These are phyloP conservation scores for Rhinichthys klamathensis DNA, from an alignment of 2,113 vertebrate genomes.

Conservation along the genomic window DNA sequence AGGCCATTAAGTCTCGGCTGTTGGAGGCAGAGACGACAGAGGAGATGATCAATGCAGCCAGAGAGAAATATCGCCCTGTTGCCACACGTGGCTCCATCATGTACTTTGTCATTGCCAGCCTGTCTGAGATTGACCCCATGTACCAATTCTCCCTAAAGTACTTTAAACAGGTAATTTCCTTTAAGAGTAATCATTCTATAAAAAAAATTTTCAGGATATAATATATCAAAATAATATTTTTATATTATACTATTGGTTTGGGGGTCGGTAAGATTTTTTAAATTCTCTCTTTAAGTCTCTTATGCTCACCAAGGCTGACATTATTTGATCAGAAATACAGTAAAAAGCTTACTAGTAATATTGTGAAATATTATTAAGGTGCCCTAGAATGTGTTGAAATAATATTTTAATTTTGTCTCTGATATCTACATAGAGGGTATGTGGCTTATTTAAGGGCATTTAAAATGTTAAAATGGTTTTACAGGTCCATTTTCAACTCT, in stretches of 20 bases:
- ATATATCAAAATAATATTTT: not conserved
- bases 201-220: not conserved
- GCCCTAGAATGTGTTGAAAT: too few relatives aligned
- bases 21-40: constrained; percentile 80
- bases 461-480: too few relatives aligned
- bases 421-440: too few relatives aligned
- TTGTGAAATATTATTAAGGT: not conserved
- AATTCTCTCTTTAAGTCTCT: not conserved
- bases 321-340: not conserved
- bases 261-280: not conserved
- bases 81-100: constrained; percentile 78
- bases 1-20: constrained; percentile 77
- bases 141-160: constrained; percentile 88
- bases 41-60: constrained; percentile 75
- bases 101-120: constrained; percentile 81
- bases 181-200: not conserved
- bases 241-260: not conserved
- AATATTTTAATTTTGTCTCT: too few relatives aligned
- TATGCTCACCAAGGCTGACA: not conserved
- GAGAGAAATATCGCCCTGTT: constrained; percentile 79
- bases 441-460: too few relatives aligned
- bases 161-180: constrained; percentile 81
- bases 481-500: too few relatives aligned
- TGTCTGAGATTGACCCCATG: constrained; percentile 84
- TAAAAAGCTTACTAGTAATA: not conserved